Percentiles rank a stretch among this genome's conserved stretches.
Conservation (phyloP, 2,113 vertebrate genomes). For the Coracopsis vasa region DNA sequence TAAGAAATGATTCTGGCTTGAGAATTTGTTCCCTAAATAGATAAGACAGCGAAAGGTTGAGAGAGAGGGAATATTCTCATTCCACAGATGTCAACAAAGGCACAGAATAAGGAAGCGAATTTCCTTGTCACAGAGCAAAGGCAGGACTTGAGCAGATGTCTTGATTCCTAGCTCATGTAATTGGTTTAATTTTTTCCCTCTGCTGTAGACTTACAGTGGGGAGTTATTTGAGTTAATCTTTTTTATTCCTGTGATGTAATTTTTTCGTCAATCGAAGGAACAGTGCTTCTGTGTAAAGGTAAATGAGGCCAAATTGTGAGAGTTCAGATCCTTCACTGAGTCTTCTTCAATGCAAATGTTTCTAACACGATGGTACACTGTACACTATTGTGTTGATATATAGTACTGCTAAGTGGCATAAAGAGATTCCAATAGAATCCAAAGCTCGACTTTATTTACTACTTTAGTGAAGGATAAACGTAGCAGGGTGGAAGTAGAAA, state of each 20-base stretch:
- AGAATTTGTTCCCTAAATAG: neutral
- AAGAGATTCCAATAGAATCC: neutral
- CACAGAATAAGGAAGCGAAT: neutral
- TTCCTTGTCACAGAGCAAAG: constrained; percentile 4
- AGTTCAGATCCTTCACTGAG: neutral
- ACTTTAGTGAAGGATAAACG: neutral
- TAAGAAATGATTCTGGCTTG: neutral
- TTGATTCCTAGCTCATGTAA: neutral
- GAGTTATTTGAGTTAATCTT: constrained; percentile 2
- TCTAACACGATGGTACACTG: accelerated
- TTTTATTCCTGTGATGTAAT: neutral
- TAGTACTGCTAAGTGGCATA: neutral
- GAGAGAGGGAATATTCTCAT: neutral
- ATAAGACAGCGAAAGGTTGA: neutral
- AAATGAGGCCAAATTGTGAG: neutral
- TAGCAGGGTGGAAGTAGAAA: neutral
- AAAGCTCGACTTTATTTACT: neutral
- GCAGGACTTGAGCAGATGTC: constrained; percentile 16
- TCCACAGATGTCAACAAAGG: constrained; percentile 10
- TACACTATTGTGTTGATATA: neutral
- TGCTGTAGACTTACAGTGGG: neutral
- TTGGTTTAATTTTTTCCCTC: constrained; percentile 27
- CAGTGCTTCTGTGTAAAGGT: neutral
- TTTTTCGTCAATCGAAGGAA: accelerated
- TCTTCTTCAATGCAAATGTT: neutral